Base-by-base conservation (phyloP, 2,797 vertebrate genomes). In the Tinamus major region DNA sequence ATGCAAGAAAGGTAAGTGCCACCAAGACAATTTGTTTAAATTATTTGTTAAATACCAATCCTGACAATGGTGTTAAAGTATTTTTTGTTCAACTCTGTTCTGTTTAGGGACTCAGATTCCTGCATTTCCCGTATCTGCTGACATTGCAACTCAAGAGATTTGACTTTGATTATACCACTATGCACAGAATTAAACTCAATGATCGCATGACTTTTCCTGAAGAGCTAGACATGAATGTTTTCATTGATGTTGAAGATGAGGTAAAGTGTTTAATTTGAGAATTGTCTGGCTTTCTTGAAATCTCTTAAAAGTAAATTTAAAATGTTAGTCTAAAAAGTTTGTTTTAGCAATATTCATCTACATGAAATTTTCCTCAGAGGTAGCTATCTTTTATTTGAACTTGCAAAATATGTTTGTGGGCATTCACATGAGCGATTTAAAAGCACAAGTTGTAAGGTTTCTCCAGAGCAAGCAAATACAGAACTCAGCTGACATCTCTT, bases 121-220 rank as follows among this genome's bases (percentile, higher is more conserved):
- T 99, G 96, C 99, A 99, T 98, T 99, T 99, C 68, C 99, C 99
- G 0, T 99, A 99, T 96, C 98, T 99, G 95, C 98, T 99, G 97
- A 99, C 99, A 0, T 97, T 99, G 75, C 99, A 99, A 96, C 97
- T 99, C 95, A 99, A 99, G 97, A 98, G 99, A 8, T 99, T 99
- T 97, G 99, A 99, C 97, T 99, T 99, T 49, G 99, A 99, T 98
- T 99, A 99, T 96, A 99, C 99, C 97, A 99, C 99, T 94, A 99
- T 99, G 99, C 99, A 99, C 97, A 98, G 99, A 94, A 99, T 99
- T 97, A 99, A 99, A 95, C 98, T 99, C 74, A 99, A 99, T 44
- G 99, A 99, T 96, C 98, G 99, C 93, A 99, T 99, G 99, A 98
- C 99, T 87, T 99, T 99, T 97, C 99, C 99, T 0, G 99, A 99